Evolutionary conservation across 2,888 invertebrate genomes (phyloP).

Genomic region (Orchesella flavescens): DNA sequence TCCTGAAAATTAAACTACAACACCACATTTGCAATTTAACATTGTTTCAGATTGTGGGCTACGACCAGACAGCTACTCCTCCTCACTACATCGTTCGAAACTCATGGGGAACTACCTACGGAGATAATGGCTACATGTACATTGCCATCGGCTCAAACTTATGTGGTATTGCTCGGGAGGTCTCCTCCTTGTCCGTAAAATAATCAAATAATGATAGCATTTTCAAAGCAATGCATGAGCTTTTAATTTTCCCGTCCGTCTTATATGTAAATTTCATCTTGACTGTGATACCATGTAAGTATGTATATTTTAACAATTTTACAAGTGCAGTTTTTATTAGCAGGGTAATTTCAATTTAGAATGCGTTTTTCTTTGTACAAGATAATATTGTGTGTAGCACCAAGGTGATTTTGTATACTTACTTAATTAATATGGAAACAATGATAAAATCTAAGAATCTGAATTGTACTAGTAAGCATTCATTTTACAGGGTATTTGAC

Average conservation of each 20-base stretch:
- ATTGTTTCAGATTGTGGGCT: constrained; percentile 82
- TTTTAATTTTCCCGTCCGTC: no score
- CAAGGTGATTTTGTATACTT: no score
- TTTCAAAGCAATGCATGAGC: no score
- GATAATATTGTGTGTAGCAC: no score
- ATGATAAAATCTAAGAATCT: background rate
- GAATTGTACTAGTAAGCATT: background rate
- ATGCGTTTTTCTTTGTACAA: no score
- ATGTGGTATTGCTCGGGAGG: constrained; percentile 86
- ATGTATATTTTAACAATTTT: background rate
- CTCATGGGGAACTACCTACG: constrained; percentile 88
- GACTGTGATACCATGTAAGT: constrained; percentile 8
- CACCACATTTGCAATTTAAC: constrained; percentile 13
- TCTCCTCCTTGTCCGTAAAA: constrained; percentile 78
- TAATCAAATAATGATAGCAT: background rate
- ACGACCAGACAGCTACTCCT: constrained; percentile 81
- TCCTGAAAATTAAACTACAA: no score
- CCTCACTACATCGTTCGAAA: constrained; percentile 89
- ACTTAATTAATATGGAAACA: no score
- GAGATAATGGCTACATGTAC: constrained; percentile 84
- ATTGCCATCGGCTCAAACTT: constrained; percentile 84
- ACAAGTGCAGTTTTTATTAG: no score
- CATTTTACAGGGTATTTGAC: constrained; percentile 10
- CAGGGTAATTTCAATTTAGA: no score
- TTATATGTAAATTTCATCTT: background rate